Evolutionary conservation across 2,888 invertebrate species (phyloP).

Genomic region (Palloptera scutellata): DNA sequence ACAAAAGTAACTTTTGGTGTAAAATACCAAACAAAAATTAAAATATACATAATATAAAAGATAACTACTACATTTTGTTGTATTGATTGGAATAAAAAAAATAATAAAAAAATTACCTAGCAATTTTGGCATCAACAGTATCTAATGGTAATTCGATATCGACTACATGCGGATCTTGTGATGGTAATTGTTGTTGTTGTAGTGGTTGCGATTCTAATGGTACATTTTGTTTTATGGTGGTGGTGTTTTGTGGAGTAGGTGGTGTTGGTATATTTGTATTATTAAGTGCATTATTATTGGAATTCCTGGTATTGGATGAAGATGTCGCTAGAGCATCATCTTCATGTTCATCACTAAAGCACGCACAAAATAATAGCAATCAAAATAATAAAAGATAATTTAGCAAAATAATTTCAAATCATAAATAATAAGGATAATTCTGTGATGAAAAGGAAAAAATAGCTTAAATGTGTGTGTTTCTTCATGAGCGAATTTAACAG

Average conservation of each 20-base stretch:
- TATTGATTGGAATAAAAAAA: neutral
- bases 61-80: conserved; percentile 6
- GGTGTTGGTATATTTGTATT: conserved; percentile 42
- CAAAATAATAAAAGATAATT: conserved; percentile 28
- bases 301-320: conserved; percentile 54
- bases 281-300: conserved; percentile 48
- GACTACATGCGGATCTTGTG: conserved; percentile 47
- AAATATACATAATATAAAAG: too few relatives aligned
- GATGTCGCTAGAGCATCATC: conserved; percentile 42
- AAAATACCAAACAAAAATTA: conserved; percentile 12
- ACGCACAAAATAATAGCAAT: conserved; percentile 34
- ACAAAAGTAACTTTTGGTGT: too few relatives aligned
- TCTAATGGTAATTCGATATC: conserved; percentile 57
- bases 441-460: conserved; percentile 19
- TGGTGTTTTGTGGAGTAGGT: conserved; percentile 41
- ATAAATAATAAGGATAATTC: conserved; percentile 22
- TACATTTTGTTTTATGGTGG: conserved; percentile 43
- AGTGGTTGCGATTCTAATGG: conserved; percentile 51
- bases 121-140: conserved; percentile 53
- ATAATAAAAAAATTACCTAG: conserved; percentile 52
- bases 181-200: conserved; percentile 51
- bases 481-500: too few relatives aligned
- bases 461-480: too few relatives aligned
- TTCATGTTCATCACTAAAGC: conserved; percentile 52
- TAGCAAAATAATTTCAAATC: conserved; percentile 21